Evolutionary conservation across 2,888 invertebrate species (phyloP).

Genomic region (Mylabris sibirica): DNA sequence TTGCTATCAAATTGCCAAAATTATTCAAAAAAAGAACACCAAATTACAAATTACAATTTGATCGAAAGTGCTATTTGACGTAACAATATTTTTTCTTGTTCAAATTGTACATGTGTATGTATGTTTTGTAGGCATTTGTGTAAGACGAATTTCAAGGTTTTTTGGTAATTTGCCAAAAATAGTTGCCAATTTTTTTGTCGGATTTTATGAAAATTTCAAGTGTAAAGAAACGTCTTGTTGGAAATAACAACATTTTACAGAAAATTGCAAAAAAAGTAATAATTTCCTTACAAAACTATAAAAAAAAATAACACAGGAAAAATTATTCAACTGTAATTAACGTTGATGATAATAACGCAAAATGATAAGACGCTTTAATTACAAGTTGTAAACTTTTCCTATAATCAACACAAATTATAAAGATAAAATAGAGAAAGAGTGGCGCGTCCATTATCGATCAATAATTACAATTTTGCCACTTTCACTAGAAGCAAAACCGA

Average conservation of each 20-base stretch:
- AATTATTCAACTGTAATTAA: neutral
- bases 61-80: constrained; percentile 9
- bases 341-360: neutral
- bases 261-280: neutral
- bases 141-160: constrained; percentile 7
- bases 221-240: neutral
- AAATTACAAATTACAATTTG: neutral
- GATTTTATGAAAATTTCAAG: neutral
- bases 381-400: neutral
- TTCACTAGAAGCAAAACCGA: neutral
- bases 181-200: neutral
- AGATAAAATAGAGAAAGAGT: neutral
- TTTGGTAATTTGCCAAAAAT: neutral
- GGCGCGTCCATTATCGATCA: neutral
- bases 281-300: neutral
- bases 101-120: neutral
- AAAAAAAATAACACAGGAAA: neutral
- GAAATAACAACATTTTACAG: neutral
- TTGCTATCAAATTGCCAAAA: neutral
- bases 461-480: neutral
- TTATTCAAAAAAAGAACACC: neutral
- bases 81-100: neutral
- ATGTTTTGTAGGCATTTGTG: neutral
- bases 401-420: neutral
- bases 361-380: neutral